Percentiles rank a stretch among this genome's conserved stretches.
These are phyloP conservation scores for Eristalis pertinax DNA, from an alignment of 2,888 invertebrate genomes.

Conservation along the genomic window DNA sequence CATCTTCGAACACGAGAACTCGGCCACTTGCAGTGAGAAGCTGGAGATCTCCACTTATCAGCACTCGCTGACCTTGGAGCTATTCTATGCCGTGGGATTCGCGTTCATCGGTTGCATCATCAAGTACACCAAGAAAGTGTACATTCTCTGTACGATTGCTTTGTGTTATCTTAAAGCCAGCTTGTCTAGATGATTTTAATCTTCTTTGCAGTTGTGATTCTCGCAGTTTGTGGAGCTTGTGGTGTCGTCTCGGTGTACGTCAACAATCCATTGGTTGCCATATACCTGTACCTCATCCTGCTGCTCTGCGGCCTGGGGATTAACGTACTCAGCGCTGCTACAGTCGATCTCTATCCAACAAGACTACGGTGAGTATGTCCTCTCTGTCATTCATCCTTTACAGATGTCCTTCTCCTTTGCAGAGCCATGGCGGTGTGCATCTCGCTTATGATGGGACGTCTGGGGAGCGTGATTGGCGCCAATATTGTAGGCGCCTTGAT, in stretches of 20 bases:
- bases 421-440: slow-evolving; percentile 83
- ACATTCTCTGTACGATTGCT: slow-evolving; percentile 75
- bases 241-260: slow-evolving; percentile 74
- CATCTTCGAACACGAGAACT: slow-evolving; percentile 38
- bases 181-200: not conserved
- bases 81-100: slow-evolving; percentile 76
- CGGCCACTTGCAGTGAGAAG: slow-evolving; percentile 74
- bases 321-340: slow-evolving; percentile 77
- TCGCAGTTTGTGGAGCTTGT: slow-evolving; percentile 75
- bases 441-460: slow-evolving; percentile 82
- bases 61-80: slow-evolving; percentile 76
- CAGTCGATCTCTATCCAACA: slow-evolving; percentile 79
- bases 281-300: slow-evolving; percentile 76
- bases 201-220: slow-evolving; percentile 73
- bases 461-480: slow-evolving; percentile 82
- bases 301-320: slow-evolving; percentile 76
- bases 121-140: slow-evolving; percentile 75
- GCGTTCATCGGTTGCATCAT: slow-evolving; percentile 76
- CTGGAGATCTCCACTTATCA: slow-evolving; percentile 77
- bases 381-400: not conserved
- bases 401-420: not conserved
- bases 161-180: not conserved
- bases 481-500: slow-evolving; percentile 81
- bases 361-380: slow-evolving; percentile 75
- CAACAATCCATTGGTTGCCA: slow-evolving; percentile 74